Percentiles rank a stretch among this genome's conserved stretches.
Evolutionary conservation across 2,113 vertebrate species (phyloP).

Genomic region (Lagopus muta): DNA sequence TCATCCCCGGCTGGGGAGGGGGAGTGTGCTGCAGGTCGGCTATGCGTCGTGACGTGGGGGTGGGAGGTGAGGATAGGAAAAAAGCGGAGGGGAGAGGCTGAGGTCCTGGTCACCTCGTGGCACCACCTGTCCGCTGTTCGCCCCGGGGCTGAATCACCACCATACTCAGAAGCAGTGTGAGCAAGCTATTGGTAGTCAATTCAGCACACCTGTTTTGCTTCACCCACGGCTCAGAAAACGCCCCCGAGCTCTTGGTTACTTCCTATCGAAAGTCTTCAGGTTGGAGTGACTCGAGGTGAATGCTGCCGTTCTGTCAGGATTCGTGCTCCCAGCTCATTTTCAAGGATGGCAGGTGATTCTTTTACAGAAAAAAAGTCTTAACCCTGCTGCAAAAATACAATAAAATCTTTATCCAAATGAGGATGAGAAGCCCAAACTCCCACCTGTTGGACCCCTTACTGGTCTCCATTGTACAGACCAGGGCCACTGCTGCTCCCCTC

Average conservation of each 20-base stretch:
- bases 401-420: not conserved
- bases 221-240: not conserved
- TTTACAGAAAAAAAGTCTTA: not conserved
- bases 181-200: not conserved
- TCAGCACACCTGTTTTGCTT: not conserved
- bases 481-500: not conserved
- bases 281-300: not conserved
- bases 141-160: not conserved
- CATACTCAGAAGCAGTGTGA: accelerated
- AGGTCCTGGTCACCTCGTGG: accelerated
- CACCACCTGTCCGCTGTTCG: accelerated
- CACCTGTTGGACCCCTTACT: not conserved
- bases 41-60: accelerated
- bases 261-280: accelerated
- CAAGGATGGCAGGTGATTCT: not conserved
- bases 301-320: not conserved
- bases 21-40: not conserved
- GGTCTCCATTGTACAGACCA: not conserved
- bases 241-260: not conserved
- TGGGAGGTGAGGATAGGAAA: too few relatives aligned
- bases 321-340: not conserved
- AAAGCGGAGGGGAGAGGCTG: too few relatives aligned
- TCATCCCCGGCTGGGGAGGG: not conserved
- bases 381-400: not conserved
- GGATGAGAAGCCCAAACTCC: accelerated